Evolutionary conservation across 2,888 invertebrate species (phyloP).

Genomic region (Drosophila mimica): DNA sequence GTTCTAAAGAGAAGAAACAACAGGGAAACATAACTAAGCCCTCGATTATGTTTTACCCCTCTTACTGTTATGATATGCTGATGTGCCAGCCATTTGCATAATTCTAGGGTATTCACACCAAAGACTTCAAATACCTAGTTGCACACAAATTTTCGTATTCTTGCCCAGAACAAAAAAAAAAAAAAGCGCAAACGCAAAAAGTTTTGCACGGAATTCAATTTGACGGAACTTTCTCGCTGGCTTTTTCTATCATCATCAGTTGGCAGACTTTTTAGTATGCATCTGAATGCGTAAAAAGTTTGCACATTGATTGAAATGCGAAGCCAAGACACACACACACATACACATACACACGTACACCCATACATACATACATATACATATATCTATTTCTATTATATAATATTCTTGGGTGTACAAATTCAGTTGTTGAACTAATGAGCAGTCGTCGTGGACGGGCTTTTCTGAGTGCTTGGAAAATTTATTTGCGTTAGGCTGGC

Average conservation of each 20-base stretch:
- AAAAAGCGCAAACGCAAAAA: conserved; percentile 33
- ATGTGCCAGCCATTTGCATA: neutral
- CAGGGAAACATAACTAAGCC: too few relatives aligned
- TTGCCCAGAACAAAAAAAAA: conserved; percentile 23
- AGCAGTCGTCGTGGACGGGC: conserved; percentile 50
- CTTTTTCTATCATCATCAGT: conserved; percentile 62
- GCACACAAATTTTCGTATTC: conserved; percentile 15
- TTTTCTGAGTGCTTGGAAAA: conserved; percentile 42
- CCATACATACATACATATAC: neutral
- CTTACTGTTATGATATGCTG: neutral
- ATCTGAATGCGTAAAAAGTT: conserved; percentile 57
- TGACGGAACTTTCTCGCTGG: conserved; percentile 64
- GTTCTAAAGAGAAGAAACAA: neutral
- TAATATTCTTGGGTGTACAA: conserved; percentile 45
- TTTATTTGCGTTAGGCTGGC: conserved; percentile 40
- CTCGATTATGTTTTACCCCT: neutral
- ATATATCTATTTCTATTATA: conserved; percentile 8
- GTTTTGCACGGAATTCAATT: conserved; percentile 74
- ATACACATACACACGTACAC: conserved; percentile 1
- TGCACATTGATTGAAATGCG: conserved; percentile 74
- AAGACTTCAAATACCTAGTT: conserved; percentile 6
- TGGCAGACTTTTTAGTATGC: conserved; percentile 75
- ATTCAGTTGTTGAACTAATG: conserved; percentile 75
- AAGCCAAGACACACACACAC: conserved; percentile 32
- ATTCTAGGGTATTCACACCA: conserved; percentile 23